Evolutionary conservation across 1,140 invertebrate species (phyloP), one percentile per base, ranked within the genome.

Genomic region (Mylabris phalerata): DNA sequence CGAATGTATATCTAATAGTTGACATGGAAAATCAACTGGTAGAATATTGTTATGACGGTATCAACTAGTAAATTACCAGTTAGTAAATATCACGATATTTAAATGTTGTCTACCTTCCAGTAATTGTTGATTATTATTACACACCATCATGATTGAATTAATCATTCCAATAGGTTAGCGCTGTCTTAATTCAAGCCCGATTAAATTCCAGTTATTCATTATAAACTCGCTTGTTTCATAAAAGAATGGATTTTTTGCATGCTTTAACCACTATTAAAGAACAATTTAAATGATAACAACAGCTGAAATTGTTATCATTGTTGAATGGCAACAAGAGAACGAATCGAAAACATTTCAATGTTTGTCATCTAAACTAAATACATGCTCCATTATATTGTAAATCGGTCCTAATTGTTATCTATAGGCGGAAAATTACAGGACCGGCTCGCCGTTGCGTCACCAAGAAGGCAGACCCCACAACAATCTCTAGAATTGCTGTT

Each of bases 401-500:
- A 32, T 32, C 39, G 51, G 51, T 42, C 51, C 11, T 54, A 54
- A 54, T 54, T 54, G 51, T 54, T 45, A 54, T 32, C 42, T 27
- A 54, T 54, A 54, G 51, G 51, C 45, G 51, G 51, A 38, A 54
- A 54, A 54, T 54, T 54, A 54, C 51, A 54, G 51, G 51, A 25
- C 51, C 51, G 51, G 6, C 51, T 54, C 46, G 51, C 51, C 51
- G 51, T 54, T 54, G 51, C 51, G 51, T 54, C 51, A 54, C 51
- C 51, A 54, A 54, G 51, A 32, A 32, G 51, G 51, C 51, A 54
- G 51, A 54, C 51, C 51, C 26, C 51, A 54, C 51, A 54, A 25
- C 51, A 54, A 46, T 45, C 39, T 11, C 4, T 43, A 19, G 44
- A 27, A 54, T 46, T 42, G 51, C 39, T 46, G 42, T 27, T 54